A percentile compares a stretch with the other conserved stretches of the same genome.
Conservation (phyloP, 2,113 vertebrate species). For the Nymphicus hollandicus region DNA sequence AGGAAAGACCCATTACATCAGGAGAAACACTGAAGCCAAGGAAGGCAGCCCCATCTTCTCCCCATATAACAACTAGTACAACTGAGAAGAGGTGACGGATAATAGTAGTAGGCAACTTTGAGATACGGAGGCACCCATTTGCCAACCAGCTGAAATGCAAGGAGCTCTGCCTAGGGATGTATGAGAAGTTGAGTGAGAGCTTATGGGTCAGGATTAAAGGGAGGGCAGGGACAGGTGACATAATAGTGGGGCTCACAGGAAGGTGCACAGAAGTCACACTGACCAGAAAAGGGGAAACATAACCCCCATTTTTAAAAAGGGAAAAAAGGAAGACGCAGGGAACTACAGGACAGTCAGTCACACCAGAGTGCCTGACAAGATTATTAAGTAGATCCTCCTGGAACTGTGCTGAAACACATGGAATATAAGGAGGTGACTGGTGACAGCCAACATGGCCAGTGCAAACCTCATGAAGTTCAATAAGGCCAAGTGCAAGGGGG, state of each 20-base stretch:
- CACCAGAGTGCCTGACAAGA: neutral
- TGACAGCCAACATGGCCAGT: neutral
- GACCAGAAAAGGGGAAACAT: neutral
- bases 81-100: neutral
- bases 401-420: neutral
- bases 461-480: neutral
- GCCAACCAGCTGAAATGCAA: neutral
- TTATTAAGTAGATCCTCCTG: neutral
- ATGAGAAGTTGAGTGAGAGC: neutral
- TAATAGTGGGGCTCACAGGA: neutral
- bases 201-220: neutral
- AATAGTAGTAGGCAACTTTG: neutral
- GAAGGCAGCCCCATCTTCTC: neutral
- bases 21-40: neutral
- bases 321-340: neutral
- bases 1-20: neutral
- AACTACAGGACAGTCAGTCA: neutral
- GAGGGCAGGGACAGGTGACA: neutral
- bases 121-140: neutral
- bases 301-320: neutral
- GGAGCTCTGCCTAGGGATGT: neutral
- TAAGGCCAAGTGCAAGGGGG: neutral
- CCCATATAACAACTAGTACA: neutral
- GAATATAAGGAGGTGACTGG: neutral
- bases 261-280: neutral